phyloP scores from a whole-genome alignment of 2,113 vertebrate species.

The Xiphias gladius region DNA sequence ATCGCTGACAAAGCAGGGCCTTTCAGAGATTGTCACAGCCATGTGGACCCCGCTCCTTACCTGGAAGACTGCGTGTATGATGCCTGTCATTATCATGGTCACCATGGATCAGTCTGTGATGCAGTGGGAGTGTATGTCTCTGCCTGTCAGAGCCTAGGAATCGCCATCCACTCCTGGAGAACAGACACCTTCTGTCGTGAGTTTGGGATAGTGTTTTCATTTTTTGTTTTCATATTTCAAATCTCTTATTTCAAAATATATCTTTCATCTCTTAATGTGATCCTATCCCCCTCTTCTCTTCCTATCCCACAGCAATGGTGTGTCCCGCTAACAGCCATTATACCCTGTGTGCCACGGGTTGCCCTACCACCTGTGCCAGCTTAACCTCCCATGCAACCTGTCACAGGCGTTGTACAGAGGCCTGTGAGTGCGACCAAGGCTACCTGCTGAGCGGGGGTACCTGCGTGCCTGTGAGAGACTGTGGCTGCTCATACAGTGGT shows the following conservation, averaged over 20 bases:
- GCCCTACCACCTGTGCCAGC: constrained; percentile 80
- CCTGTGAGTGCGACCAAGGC: constrained; percentile 85
- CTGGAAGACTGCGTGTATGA: constrained; percentile 79
- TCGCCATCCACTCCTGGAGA: constrained; percentile 75
- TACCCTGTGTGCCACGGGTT: constrained; percentile 72
- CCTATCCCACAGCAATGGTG: constrained; percentile 71
- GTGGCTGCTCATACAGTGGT: constrained; percentile 85
- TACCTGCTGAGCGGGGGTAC: constrained; percentile 78
- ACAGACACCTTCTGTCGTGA: constrained; percentile 76
- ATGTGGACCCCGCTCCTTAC: constrained; percentile 69
- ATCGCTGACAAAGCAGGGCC: constrained; percentile 75
- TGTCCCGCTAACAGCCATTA: constrained; percentile 88
- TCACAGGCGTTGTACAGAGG: constrained; percentile 73
- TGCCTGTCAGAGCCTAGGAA: constrained; percentile 73
- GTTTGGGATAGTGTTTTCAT: constrained; percentile 42
- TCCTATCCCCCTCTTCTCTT: constrained; percentile 5
- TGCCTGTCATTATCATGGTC: constrained; percentile 70
- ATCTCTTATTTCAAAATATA: background rate
- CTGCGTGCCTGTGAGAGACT: constrained; percentile 83
- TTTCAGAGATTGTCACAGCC: constrained; percentile 70
- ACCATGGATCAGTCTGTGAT: constrained; percentile 63
- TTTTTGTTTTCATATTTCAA: background rate
- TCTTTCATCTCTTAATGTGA: background rate
- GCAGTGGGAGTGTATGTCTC: constrained; percentile 71
- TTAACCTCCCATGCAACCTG: constrained; percentile 63